Base-by-base conservation (phyloP, 2,888 invertebrate genomes). In the Entomobrya proxima region DNA sequence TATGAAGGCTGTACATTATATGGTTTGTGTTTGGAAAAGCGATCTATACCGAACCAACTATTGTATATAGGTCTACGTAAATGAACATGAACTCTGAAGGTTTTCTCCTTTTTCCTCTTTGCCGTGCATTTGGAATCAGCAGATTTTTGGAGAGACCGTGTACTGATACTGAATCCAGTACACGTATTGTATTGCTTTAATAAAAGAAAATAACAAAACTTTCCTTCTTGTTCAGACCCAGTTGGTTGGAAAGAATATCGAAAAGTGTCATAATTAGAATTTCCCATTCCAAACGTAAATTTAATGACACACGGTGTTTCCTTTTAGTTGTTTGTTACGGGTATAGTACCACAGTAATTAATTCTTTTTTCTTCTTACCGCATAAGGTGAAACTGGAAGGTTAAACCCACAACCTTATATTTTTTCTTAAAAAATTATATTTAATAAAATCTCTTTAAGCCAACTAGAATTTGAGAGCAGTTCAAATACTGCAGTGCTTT, bases 61-160 rank as follows among this genome's bases (percentile, higher is more conserved):
- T 69, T 69, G 18, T 64, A 64, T 15, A 27, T 69, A 44, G 40
- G 15, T 27, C 47, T 69, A 7, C 24, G 27, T 7, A 44, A n/a
- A 21, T 69, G 44, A 69, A 44, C 69, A 27, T 69, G 69, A 69
- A 69, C 69, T 69, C 69, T 69, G 40, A 44, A 69, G 44, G 69
- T 44, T 69, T 69, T 44, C 69, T 21, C 44, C n/a, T 15, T 44
- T 61, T 15, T 7, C 9, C n/a, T 61, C 64, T 64, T 64, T 44
- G 2, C 24, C 30, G 32, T 35, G n/a, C 18, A 27, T 64, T 35
- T 35, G 35, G 61, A 64, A 64, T 64, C 32, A 35, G 61, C 35
- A 64, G 61, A 64, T 64, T 21, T 55, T 2, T 27, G n/a, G 61
- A 7, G 35, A 64, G 61, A 44, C 69, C 9, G 2, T 35, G 27